Evolutionary conservation across 2,888 invertebrate genomes (phyloP), one percentile per base, ranked within the genome.

Genomic region (Nycteola revayana): DNA sequence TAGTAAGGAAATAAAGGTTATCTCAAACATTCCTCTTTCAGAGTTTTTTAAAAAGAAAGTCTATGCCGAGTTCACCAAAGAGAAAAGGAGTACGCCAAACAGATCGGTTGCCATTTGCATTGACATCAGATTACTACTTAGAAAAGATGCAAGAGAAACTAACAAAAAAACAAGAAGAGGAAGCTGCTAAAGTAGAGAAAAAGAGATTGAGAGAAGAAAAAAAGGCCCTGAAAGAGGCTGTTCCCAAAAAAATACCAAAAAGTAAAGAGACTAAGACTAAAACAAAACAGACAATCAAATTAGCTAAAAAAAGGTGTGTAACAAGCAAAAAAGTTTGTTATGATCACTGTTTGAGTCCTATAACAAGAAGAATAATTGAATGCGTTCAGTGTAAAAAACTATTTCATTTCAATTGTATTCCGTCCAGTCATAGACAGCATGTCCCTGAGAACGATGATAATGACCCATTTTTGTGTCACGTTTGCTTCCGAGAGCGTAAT

Each of bases 61-160:
- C n/a, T n/a, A n/a, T 36, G 7, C 36, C 36, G 4, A 29, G 9
- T 1, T 33, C 18, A 24, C 38, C 38, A 8, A 38, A 38, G 26
- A 27, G 37, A 1, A 24, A 37, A 32, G 37, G 37, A 28, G 32
- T 32, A 25, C 37, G 37, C 25, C 28, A 32, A 28, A 37, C 20
- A 24, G 36, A 36, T 17, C 30, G 36, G 18, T 23, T 31, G 7
- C 36, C 32, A 32, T 37, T 32, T 37, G 32, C 37, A 8, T 28
- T 37, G 7, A 37, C 32, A 20, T 37, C 37, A 4, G 28, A 37
- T 10, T 24, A 17, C 18, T 36, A 31, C 17, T 27, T 36, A 3
- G 24, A 36, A 26, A 31, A 36, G 10, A 36, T 36, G 25, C 32
- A 6, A 32, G 25, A 18, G 28, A 37, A 37, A 25, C 28, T 25